phyloP scores from a whole-genome alignment of 2,888 invertebrate species.

The Prostheceraeus crozeri region DNA sequence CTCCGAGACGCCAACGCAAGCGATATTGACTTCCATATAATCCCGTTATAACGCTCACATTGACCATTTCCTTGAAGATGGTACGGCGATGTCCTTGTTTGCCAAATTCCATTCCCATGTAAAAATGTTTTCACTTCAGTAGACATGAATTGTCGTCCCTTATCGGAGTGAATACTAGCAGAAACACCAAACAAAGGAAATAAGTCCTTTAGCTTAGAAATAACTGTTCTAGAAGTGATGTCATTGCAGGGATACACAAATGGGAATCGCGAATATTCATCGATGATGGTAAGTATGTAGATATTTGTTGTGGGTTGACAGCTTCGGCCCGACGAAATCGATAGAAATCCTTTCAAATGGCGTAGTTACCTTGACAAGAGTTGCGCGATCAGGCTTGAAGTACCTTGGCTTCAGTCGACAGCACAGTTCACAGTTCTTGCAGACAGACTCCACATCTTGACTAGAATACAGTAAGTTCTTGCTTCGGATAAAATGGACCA shows the following conservation, averaged over 20 bases:
- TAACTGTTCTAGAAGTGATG: conserved; percentile 34
- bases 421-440: conserved; percentile 30
- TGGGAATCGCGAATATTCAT: conserved; percentile 40
- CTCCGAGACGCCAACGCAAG: conserved; percentile 18
- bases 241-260: conserved; percentile 40
- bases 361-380: conserved; percentile 40
- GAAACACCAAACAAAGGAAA: conserved; percentile 40
- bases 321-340: conserved; percentile 41
- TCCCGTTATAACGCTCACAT: conserved; percentile 29
- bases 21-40: conserved; percentile 30
- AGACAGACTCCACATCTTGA: conserved; percentile 33
- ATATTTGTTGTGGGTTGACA: conserved; percentile 37
- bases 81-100: too few relatives aligned
- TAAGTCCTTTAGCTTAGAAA: conserved; percentile 32
- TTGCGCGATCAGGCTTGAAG: conserved; percentile 15
- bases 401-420: conserved; percentile 35
- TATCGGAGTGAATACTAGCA: conserved; percentile 6
- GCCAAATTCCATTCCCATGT: not conserved
- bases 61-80: conserved; percentile 10
- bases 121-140: conserved; percentile 15
- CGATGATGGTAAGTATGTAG: conserved; percentile 40
- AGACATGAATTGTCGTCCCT: conserved; percentile 7
- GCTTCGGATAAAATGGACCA: conserved; percentile 38
- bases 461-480: conserved; percentile 39
- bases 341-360: conserved; percentile 40